phyloP scores from a whole-genome alignment of 2,113 vertebrate species.

The Xenopus tropicalis region DNA sequence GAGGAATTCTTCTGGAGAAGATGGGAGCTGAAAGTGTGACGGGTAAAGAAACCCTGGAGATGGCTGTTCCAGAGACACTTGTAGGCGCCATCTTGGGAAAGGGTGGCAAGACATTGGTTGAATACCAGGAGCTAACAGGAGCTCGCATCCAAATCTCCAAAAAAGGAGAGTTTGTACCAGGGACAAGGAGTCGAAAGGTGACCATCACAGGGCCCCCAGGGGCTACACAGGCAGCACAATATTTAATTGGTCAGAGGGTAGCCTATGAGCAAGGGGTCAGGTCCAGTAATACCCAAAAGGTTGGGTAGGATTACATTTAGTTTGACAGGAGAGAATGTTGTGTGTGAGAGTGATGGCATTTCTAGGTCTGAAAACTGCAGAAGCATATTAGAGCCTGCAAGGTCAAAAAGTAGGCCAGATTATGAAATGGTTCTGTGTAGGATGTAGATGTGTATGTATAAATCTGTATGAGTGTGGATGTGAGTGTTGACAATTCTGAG shows the following conservation, averaged over 20 bases:
- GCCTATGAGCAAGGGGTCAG: slow-evolving; percentile 93
- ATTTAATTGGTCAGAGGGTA: slow-evolving; percentile 94
- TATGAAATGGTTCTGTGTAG: neutral
- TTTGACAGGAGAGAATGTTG: slow-evolving; percentile 2
- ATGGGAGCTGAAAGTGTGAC: slow-evolving; percentile 71
- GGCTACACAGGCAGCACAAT: slow-evolving; percentile 89
- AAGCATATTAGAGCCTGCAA: neutral
- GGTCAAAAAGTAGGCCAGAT: neutral
- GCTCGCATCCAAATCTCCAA: slow-evolving; percentile 94
- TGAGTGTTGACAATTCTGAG: neutral
- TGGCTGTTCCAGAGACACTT: slow-evolving; percentile 90
- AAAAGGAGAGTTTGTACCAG: slow-evolving; percentile 92
- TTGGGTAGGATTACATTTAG: slow-evolving; percentile 68
- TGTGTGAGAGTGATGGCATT: neutral
- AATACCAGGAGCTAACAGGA: slow-evolving; percentile 93
- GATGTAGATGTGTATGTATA: neutral
- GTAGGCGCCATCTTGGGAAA: slow-evolving; percentile 92
- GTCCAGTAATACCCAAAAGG: slow-evolving; percentile 92
- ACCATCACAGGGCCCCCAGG: slow-evolving; percentile 92
- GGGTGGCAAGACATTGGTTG: slow-evolving; percentile 91
- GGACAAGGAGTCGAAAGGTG: slow-evolving; percentile 92
- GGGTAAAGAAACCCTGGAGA: slow-evolving; percentile 86
- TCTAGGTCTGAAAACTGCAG: neutral
- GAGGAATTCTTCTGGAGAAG: slow-evolving; percentile 84
- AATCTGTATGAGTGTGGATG: neutral